A percentile compares a stretch with the other conserved stretches of the same genome.
These are phyloP conservation scores for Drosophila subquinaria DNA, from an alignment of 2,888 invertebrate genomes.

Conservation along the genomic window DNA sequence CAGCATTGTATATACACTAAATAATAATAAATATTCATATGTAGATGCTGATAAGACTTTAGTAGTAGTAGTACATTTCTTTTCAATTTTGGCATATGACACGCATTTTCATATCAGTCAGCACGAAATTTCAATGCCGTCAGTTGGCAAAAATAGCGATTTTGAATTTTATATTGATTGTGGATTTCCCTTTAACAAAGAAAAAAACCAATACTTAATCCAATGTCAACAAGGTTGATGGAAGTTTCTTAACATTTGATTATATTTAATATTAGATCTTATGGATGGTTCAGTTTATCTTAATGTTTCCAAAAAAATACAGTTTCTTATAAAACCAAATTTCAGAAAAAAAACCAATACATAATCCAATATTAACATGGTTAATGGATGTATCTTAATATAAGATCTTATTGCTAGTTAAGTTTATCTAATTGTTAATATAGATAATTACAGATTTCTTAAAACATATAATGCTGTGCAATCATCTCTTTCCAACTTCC, in stretches of 20 bases:
- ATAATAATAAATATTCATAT: constrained; percentile 22
- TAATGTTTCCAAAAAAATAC: too few species aligned
- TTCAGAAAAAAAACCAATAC: background rate
- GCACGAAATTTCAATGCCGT: constrained; percentile 41
- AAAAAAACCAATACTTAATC: background rate
- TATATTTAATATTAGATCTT: too few species aligned
- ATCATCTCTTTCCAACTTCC: too few species aligned
- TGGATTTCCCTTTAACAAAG: constrained; percentile 1
- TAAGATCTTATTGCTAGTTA: too few species aligned
- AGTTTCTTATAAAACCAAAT: too few species aligned
- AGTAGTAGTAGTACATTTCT: constrained; percentile 11
- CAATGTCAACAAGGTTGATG: background rate
- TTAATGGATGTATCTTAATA: background rate
- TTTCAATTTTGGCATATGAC: constrained; percentile 29
- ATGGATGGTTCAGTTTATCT: too few species aligned
- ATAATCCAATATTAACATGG: background rate
- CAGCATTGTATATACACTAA: constrained; percentile 7
- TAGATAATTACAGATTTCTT: too few species aligned
- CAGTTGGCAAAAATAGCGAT: constrained; percentile 55
- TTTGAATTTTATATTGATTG: constrained; percentile 1
- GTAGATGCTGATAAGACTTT: constrained; percentile 46
- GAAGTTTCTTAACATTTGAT: background rate
- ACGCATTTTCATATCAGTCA: constrained; percentile 19
- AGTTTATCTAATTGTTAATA: too few species aligned
- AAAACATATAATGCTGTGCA: too few species aligned